Evolutionary conservation across 2,113 vertebrate species (phyloP).

Genomic region (Urocitellus parryii): DNA sequence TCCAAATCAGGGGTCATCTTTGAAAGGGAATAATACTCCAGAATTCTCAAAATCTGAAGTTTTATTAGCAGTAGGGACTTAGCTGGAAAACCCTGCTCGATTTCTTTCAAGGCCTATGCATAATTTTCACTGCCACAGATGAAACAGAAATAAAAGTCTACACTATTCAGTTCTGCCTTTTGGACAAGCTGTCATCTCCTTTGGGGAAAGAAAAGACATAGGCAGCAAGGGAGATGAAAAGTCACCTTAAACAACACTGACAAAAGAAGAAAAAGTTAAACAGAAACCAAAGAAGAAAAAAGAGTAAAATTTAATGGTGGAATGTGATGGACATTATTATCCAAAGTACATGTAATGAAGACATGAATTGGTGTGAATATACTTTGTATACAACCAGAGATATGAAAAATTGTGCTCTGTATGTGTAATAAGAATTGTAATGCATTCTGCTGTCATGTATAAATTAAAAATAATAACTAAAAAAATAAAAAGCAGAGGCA

Average conservation of each 20-base stretch:
- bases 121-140: conserved; percentile 58
- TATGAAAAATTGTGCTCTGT: no score
- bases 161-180: not conserved
- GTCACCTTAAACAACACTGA: not conserved
- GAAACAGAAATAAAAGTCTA: conserved; percentile 71
- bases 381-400: no score
- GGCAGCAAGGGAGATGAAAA: not conserved
- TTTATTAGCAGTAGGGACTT: not conserved
- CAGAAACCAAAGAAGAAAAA: conserved; percentile 59
- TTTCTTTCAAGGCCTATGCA: conserved; percentile 23
- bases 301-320: not conserved
- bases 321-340: no score
- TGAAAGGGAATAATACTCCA: not conserved
- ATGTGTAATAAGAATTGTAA: no score
- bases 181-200: conserved; percentile 72
- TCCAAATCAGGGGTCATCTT: conserved; percentile 13
- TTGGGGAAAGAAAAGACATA: conserved; percentile 71
- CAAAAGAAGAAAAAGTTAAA: conserved; percentile 51
- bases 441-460: no score
- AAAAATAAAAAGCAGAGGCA: not conserved
- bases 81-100: not conserved
- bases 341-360: no score
- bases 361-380: no score
- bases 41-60: not conserved
- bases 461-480: no score